phyloP scores from a whole-genome alignment of 2,888 invertebrate species.

The Macaria notata region DNA sequence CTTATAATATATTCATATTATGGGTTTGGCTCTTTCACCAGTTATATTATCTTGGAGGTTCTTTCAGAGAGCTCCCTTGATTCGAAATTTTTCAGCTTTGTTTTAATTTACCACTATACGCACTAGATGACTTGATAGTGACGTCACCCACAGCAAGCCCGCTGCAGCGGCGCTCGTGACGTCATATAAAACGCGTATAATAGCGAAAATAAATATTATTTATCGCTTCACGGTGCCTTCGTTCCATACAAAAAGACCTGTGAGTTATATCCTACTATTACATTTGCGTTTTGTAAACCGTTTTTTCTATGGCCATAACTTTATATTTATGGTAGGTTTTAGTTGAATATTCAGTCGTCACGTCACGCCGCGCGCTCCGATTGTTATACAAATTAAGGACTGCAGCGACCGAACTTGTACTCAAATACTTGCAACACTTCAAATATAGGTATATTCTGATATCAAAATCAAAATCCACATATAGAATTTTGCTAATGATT shows the following conservation, averaged over 20 bases:
- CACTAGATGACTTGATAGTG: neutral
- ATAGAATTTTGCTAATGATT: no score
- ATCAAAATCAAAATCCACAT: no score
- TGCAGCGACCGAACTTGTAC: constrained; percentile 32
- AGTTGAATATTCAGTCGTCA: constrained; percentile 75
- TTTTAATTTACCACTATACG: no score
- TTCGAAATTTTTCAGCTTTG: no score
- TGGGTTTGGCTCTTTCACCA: no score
- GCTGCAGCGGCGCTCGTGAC: constrained; percentile 65
- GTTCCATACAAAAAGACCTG: constrained; percentile 77
- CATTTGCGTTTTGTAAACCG: constrained; percentile 74
- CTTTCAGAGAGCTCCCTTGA: no score
- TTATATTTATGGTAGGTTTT: constrained; percentile 78
- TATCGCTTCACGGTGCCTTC: constrained; percentile 82
- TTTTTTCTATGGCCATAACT: constrained; percentile 77
- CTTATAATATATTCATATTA: no score
- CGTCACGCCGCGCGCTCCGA: constrained; percentile 66
- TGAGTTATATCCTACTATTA: constrained; percentile 78
- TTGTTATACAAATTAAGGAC: constrained; percentile 53
- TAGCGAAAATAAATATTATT: constrained; percentile 82
- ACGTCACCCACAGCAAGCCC: constrained; percentile 37
- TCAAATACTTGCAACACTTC: constrained; percentile 21
- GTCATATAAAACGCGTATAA: constrained; percentile 80
- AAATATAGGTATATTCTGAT: no score
- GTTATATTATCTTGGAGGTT: no score